Evolutionary conservation across 2,888 invertebrate species (phyloP), one percentile per base, ranked within the genome.

Genomic region (Chymomyza caudatula): DNA sequence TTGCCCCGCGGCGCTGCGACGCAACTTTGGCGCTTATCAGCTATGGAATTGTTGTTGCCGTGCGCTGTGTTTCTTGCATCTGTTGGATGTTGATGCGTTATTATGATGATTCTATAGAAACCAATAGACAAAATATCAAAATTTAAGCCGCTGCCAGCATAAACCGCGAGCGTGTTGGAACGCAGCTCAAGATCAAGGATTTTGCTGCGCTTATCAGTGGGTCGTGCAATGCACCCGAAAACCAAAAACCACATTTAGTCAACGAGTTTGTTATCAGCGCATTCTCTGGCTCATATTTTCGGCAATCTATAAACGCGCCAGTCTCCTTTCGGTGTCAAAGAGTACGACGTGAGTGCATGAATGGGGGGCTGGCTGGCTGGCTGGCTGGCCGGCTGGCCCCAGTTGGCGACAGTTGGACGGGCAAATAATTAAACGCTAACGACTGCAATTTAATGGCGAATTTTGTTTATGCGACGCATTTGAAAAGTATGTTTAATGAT

Each of bases 141-240:
- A 53, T 72, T 74, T 71, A 73, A 77, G 75, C 76, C 55, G 67
- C 65, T 63, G 49, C 19, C 60, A 71, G 58, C 71, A 71, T 71
- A 67, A 71, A 64, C 77, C 68, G 43, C 43, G 63, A 73, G 20
- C 51, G 29, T 11, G 5, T 37, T 37, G 19, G 22, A 80, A 81
- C 73, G 82, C 85, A 79, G 65, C 75, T 74, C 85, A 87, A 87
- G 87, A 86, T 87, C 86, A 87, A 87, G 86, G 86, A 77, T 74
- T 86, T 83, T 54, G 60, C 53, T 17, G 17, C 13, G 71, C 76
- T 87, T 87, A 87, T 87, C 86, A 64, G 51, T 44, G 66, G 78
- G 77, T 83, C 87, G 86, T 73, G 70, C 87, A 85, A 79, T 87
- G 86, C 86, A 87, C 86, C 80, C 76, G 69, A 73, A n/a, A n/a